Evolutionary conservation across 2,888 invertebrate species (phyloP).

Genomic region (Cephus runcator): DNA sequence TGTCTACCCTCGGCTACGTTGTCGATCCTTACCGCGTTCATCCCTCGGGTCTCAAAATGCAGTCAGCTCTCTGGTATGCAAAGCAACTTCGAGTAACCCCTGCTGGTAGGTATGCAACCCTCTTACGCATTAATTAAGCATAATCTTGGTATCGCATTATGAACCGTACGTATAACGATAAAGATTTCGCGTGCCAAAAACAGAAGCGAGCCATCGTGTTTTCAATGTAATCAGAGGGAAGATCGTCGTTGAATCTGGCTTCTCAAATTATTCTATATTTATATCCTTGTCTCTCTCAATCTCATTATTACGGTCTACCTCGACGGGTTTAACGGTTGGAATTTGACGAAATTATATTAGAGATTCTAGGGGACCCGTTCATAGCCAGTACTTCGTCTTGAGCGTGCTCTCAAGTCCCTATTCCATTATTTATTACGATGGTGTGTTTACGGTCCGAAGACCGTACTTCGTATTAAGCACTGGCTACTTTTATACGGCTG

Average conservation of each 20-base stretch:
- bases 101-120: not conserved
- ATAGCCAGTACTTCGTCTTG: too few relatives aligned
- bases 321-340: not conserved
- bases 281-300: not conserved
- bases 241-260: not conserved
- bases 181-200: not conserved
- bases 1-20: not conserved
- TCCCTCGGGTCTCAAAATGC: not conserved
- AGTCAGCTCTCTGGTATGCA: not conserved
- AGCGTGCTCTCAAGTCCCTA: too few relatives aligned
- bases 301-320: not conserved
- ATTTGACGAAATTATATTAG: not conserved
- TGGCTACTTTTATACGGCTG: too few relatives aligned
- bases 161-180: not conserved
- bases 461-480: too few relatives aligned
- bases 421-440: too few relatives aligned
- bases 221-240: not conserved
- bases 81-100: not conserved
- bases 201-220: not conserved
- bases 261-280: not conserved
- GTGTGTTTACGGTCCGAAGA: too few relatives aligned
- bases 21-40: slow-evolving; percentile 5
- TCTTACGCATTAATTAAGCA: slow-evolving; percentile 1
- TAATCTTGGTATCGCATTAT: not conserved
- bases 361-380: not conserved